Percentiles rank a stretch among this genome's conserved stretches.
Conservation (phyloP, 2,888 invertebrate genomes). For the Drosophila tanythrix region DNA sequence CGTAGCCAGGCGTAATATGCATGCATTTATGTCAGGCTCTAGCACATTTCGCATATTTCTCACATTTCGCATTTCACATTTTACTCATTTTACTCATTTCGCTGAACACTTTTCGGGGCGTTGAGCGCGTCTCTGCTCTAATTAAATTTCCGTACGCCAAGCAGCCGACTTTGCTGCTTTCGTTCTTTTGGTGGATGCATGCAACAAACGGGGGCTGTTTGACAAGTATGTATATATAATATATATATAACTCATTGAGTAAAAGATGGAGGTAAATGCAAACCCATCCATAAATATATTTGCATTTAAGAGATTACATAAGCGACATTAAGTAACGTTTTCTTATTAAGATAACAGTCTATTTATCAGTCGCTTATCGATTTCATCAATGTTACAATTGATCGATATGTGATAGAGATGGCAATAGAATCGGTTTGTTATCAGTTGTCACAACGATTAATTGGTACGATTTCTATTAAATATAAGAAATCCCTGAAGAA, state of each 20-base stretch:
- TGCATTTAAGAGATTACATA: background rate
- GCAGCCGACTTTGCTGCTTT: slow-evolving; percentile 14
- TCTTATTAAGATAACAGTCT: background rate
- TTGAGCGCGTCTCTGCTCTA: slow-evolving; percentile 56
- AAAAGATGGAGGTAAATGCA: background rate
- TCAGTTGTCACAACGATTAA: background rate
- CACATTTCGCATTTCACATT: slow-evolving; percentile 19
- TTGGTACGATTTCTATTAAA: background rate
- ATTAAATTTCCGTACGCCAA: slow-evolving; percentile 66
- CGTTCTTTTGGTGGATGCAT: slow-evolving; percentile 16
- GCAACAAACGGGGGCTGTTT: slow-evolving; percentile 15
- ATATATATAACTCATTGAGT: background rate
- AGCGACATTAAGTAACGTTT: background rate
- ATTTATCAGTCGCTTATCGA: background rate
- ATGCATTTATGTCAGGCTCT: slow-evolving; percentile 23
- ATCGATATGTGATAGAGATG: background rate
- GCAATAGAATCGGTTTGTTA: background rate
- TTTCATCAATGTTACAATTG: background rate
- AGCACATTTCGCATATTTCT: slow-evolving; percentile 28
- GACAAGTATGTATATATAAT: background rate
- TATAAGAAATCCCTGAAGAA: background rate
- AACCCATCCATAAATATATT: background rate
- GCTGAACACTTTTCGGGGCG: slow-evolving; percentile 46
- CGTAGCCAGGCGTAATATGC: slow-evolving; percentile 34
- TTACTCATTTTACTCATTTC: slow-evolving; percentile 34